phyloP scores from a whole-genome alignment of 92 coral and sea anemone genomes.

The Ricordea florida region DNA sequence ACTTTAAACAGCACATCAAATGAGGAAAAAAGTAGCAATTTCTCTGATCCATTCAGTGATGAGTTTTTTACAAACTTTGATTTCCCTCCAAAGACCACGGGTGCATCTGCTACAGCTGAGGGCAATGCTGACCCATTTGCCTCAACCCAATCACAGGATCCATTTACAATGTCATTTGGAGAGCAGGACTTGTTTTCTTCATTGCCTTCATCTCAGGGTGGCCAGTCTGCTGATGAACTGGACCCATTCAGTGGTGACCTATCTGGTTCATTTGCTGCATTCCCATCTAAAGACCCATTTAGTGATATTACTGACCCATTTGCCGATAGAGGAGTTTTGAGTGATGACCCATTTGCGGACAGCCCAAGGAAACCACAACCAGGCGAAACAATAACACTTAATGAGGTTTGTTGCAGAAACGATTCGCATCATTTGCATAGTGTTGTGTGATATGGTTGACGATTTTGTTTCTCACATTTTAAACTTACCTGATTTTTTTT shows the following conservation, averaged over 20 bases:
- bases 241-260: conserved; percentile 57
- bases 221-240: neutral
- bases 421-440: too few relatives aligned
- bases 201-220: conserved; percentile 36
- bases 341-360: conserved; percentile 78
- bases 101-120: neutral
- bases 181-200: conserved; percentile 52
- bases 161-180: conserved; percentile 35
- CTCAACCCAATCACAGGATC: neutral
- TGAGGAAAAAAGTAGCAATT: conserved; percentile 10
- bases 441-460: too few relatives aligned
- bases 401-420: conserved; percentile 84
- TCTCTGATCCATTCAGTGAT: conserved; percentile 76
- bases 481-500: too few relatives aligned
- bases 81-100: conserved; percentile 22
- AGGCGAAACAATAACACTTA: conserved; percentile 54
- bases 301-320: conserved; percentile 90
- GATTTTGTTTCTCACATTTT: too few relatives aligned
- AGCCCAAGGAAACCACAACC: conserved; percentile 39
- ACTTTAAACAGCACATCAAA: neutral
- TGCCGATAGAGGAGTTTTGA: conserved; percentile 69
- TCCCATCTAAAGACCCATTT: conserved; percentile 79
- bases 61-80: conserved; percentile 81
- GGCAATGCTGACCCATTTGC: conserved; percentile 36
- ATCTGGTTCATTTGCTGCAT: conserved; percentile 61